Base-by-base conservation (phyloP, 2,888 invertebrate genomes). In the Scaptomyza flava region DNA sequence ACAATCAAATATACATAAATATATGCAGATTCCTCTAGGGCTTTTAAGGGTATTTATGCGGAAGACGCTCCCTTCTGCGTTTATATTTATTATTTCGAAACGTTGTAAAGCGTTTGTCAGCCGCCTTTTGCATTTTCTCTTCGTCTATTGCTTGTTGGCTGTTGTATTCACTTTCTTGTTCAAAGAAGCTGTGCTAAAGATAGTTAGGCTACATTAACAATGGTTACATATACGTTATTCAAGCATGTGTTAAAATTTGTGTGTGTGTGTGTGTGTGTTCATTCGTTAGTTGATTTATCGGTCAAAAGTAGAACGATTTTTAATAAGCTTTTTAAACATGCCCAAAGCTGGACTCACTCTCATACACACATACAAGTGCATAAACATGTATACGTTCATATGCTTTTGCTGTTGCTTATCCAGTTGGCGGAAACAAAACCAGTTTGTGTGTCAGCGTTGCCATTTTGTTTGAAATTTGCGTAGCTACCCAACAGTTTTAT, bases 211-310 rank as follows among this genome's bases (percentile, higher is more conserved):
- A n/a, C 5, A 6, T 36, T 36, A 17, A 17, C 17, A 17, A 17
- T 17, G 1, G 36, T 6, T 27, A 9, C n/a, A 38, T 20, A 12
- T 58, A 42, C 34, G n/a, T 36, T n/a, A 6, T n/a, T 2, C 36
- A 36, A 36, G 36, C n/a, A 36, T 36, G 36, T 36, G 36, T n/a
- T 14, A n/a, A 5, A 5, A 42, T 53, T n/a, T 65, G 54, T 41
- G 51, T 63, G 45, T 42, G 66, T 65, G 54, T 41, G 51, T 63
- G 45, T 42, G 66, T 57, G 46, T 50, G 59, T 77, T 70, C 80
- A 81, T 82, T 82, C 85, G 78, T 77, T 80, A 78, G 71, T 81
- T 81, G 85, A 84, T 84, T 77, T 79, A 81, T 77, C 50, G 70
- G 61, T 47, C 56, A 61, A 79, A 79, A 79, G 79, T 81, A 69